Evolutionary conservation across 2,797 vertebrate species (phyloP), one percentile per base, ranked within the genome.

Genomic region (Epinephelus awoara): DNA sequence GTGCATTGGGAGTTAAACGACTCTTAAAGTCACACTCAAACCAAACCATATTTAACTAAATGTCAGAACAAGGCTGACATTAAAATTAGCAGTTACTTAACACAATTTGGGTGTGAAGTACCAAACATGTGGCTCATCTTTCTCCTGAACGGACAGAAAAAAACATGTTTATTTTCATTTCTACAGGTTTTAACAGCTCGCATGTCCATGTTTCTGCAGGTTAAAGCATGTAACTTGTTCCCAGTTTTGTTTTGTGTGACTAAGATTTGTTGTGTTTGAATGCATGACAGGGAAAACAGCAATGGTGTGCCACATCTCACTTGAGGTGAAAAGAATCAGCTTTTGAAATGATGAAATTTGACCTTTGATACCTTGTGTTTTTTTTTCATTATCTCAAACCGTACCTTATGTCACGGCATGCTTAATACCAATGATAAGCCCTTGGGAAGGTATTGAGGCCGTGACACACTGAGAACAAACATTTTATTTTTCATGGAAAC

Each of bases 41-140:
- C 59, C 21, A 73, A 82, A 72, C 21, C 15, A 29, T 44, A 80
- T 69, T 75, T 19, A 71, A 46, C 25, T 49, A 62, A 80, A 61
- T 80, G 44, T 65, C 56, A 69, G 23, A 63, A 84, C 29, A 63
- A 76, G 34, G 46, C 50, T 61, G 21, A 59, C 38, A 44, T 59
- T 64, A 64, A 72, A 67, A 46, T 62, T 49, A 52, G 23, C 21
- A 67, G 18, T 74, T 14, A 34, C 18, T 62, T 58, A 65, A 4
- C 25, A 38, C 14, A 15, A 3, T 62, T 59, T 69, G 19, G 49
- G 21, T 51, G 46, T 64, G 19, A 77, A 77, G n/a, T 59, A 19
- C 13, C 4, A 40, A 18, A 56, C 47, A 47, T 55, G 38, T 42
- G 19, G 72, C 46, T 17, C 0, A 0, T 67, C 71, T 72, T 58